Conservation (phyloP, 2,888 invertebrate genomes). For the Xiphydria camelus region DNA sequence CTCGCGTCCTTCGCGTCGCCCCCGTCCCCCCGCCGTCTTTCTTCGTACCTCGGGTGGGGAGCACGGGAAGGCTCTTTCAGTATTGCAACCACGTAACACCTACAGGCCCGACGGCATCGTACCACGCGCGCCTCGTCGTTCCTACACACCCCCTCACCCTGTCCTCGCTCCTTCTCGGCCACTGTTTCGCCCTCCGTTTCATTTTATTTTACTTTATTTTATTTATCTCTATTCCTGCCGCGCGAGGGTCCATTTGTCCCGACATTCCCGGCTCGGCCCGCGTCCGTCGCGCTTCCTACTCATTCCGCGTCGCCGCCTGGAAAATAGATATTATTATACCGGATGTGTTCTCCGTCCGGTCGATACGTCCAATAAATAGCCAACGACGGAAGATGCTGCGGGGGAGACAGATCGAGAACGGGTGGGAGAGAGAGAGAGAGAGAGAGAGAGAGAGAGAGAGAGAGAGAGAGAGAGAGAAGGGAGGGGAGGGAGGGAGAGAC, state of each 20-base stretch:
- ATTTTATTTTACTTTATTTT: slow-evolving; percentile 41
- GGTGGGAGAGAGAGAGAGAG: slow-evolving; percentile 19
- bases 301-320: slow-evolving; percentile 39
- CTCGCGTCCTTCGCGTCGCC: no score
- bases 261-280: not conserved
- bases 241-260: slow-evolving; percentile 21
- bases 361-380: slow-evolving; percentile 43
- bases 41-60: slow-evolving; percentile 15
- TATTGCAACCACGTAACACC: slow-evolving; percentile 34
- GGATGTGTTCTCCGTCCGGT: slow-evolving; percentile 27
- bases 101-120: slow-evolving; percentile 21
- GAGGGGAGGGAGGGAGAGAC: slow-evolving; percentile 14
- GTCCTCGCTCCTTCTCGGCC: slow-evolving; percentile 10
- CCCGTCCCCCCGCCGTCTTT: no score
- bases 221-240: slow-evolving; percentile 32
- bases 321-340: slow-evolving; percentile 47
- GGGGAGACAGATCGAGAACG: slow-evolving; percentile 11
- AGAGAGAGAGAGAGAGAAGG: slow-evolving; percentile 13
- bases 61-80: slow-evolving; percentile 17
- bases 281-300: slow-evolving; percentile 24
- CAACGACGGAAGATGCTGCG: slow-evolving; percentile 20
- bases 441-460: no score
- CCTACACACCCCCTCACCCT: slow-evolving; percentile 16
- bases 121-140: no score
- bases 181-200: slow-evolving; percentile 18